A percentile compares a stretch with the other conserved stretches of the same genome.
These are phyloP conservation scores for Stenodema calcarata DNA, from an alignment of 2,888 invertebrate genomes.

Conservation along the genomic window DNA sequence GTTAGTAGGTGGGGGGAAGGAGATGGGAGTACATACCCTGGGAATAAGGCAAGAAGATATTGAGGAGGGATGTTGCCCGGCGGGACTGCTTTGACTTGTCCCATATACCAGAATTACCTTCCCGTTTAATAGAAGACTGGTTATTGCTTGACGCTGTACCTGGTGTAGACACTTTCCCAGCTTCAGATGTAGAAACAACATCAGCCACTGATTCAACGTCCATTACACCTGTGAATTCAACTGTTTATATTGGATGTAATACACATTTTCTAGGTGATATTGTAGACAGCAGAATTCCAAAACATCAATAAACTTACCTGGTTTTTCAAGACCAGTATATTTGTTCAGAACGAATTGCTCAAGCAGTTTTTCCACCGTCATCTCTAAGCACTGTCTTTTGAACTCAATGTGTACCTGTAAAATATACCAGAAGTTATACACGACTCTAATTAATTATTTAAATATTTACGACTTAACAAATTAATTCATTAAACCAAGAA, in stretches of 20 bases:
- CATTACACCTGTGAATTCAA: conserved; percentile 61
- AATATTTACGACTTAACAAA: too few species aligned
- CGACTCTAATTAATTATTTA: too few species aligned
- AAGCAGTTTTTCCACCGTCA: conserved; percentile 90
- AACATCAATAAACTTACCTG: conserved; percentile 69
- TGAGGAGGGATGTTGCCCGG: conserved; percentile 91
- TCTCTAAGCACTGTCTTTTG: conserved; percentile 85
- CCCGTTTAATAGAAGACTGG: conserved; percentile 68
- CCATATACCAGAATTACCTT: conserved; percentile 66
- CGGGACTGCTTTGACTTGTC: conserved; percentile 74
- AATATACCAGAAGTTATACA: too few species aligned
- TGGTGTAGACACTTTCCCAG: conserved; percentile 56
- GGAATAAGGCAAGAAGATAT: conserved; percentile 94
- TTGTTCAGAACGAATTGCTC: conserved; percentile 91
- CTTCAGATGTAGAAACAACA: conserved; percentile 61
- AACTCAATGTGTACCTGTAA: conserved; percentile 88
- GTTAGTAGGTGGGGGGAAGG: conserved; percentile 44
- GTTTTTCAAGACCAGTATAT: conserved; percentile 91
- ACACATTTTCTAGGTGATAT: background rate
- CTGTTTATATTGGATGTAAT: background rate
- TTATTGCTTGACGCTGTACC: conserved; percentile 56
- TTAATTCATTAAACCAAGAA: too few species aligned
- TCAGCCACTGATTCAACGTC: conserved; percentile 62
- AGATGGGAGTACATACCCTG: conserved; percentile 71
- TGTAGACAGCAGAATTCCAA: background rate